Evolutionary conservation across 2,888 invertebrate species (phyloP), one percentile per base, ranked within the genome.

Genomic region (Druceiella hillmani): DNA sequence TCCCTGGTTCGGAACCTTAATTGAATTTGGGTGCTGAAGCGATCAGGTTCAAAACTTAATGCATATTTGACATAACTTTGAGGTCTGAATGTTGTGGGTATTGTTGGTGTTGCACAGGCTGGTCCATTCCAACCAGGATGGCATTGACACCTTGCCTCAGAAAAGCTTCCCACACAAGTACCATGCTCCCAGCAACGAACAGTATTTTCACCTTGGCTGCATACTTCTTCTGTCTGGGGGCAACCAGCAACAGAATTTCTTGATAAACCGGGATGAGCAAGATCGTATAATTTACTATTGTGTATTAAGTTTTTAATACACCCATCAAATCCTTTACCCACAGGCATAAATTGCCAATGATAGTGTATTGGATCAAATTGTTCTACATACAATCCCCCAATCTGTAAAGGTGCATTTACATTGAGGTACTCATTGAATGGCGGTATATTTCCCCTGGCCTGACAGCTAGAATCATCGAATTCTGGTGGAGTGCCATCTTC

Each of bases 41-140:
- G 77, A 55, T 93, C 90, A 0, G 93, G 93, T 57, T 93, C 92
- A 58, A 93, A 94, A 52, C 91, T 91, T 17, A 97, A 68, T 2
- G 93, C 92, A 60, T 95, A 97, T 60, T 94, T 93, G n/a, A 97
- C 92, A 62, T 94, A 97, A 49, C 93, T 93, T 61, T 92, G 89
- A 1, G 87, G 83, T 56, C 90, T 85, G 62, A 97, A 94, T 43
- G 93, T 93, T 1, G 92, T 89, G 1, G 92, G 90, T 30, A 86
- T 85, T 0, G 92, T 93, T 33, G 85, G 81, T 28, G 85, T 78
- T 52, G 85, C 83, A 57, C 92, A 92, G 0, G 87, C 83, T 0
- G 88, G 87, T 5, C 97, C 97, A 1, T 88, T 88, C 85, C 87
- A 99, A 6, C 98, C 98, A 0, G 97, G 93, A 50, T 87, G 83